Percentiles rank a stretch among this genome's conserved stretches.
Conservation (phyloP, 2,113 vertebrate species). For the Alethe diademata region DNA sequence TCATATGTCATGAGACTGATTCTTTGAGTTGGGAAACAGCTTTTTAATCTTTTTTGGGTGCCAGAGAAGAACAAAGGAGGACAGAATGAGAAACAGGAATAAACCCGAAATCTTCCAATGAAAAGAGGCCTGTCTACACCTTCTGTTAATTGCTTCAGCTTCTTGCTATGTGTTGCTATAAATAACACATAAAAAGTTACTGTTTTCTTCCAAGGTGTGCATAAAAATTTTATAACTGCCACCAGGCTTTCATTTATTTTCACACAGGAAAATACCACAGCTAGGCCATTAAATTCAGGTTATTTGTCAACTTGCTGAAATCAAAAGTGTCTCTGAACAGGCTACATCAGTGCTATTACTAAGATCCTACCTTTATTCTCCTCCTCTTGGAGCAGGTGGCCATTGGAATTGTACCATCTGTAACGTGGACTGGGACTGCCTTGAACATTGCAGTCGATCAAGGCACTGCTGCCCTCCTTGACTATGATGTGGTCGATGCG, state of each 20-base stretch:
- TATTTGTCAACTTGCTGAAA: background rate
- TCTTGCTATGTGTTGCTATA: background rate
- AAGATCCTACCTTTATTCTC: conserved; percentile 66
- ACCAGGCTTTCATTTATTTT: background rate
- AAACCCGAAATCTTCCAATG: background rate
- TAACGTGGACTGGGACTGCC: conserved; percentile 85
- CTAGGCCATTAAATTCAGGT: background rate
- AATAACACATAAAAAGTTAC: background rate
- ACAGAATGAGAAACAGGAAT: background rate
- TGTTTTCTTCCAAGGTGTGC: background rate
- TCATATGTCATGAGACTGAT: background rate
- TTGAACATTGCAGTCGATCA: conserved; percentile 91
- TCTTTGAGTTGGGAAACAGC: background rate
- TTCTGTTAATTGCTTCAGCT: background rate
- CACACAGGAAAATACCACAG: background rate
- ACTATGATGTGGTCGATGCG: conserved; percentile 88
- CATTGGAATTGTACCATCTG: conserved; percentile 93
- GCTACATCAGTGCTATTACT: background rate
- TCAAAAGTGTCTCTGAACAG: background rate
- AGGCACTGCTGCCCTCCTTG: conserved; percentile 89
- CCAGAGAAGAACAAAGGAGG: conserved; percentile 4
- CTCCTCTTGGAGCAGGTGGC: conserved; percentile 78
- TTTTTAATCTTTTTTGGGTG: background rate
- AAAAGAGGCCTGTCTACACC: background rate
- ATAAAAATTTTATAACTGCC: background rate